Percentiles rank a stretch among this genome's conserved stretches.
phyloP scores from a whole-genome alignment of 2,888 invertebrate genomes.

The Leptopilina myrica region DNA sequence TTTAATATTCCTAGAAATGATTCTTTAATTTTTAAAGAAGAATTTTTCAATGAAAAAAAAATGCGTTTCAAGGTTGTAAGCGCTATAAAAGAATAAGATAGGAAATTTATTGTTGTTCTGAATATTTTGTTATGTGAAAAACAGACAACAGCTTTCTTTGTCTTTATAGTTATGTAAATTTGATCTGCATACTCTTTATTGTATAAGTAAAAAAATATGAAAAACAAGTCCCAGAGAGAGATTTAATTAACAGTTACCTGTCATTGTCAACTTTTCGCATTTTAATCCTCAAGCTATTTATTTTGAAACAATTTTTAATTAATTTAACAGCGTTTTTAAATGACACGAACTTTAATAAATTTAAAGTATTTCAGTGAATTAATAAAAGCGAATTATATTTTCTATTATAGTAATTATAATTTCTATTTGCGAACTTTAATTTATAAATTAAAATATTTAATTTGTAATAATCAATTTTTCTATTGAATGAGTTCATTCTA shows the following conservation, averaged over 20 bases:
- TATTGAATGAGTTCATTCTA: no score
- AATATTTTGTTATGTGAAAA: not conserved
- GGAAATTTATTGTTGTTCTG: slow-evolving; percentile 30
- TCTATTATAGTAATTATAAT: no score
- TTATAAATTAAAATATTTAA: no score
- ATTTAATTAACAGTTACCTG: not conserved
- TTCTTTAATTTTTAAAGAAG: not conserved
- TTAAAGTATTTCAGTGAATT: not conserved
- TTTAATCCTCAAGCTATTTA: not conserved
- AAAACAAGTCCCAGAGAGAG: not conserved
- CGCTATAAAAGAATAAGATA: slow-evolving; percentile 19
- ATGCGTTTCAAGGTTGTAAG: slow-evolving; percentile 8
- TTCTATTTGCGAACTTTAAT: no score
- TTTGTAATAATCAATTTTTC: no score
- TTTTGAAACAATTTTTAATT: not conserved
- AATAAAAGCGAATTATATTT: no score
- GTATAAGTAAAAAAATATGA: not conserved
- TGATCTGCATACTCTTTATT: slow-evolving; percentile 23
- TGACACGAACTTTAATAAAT: not conserved
- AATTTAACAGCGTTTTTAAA: not conserved
- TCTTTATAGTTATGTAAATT: slow-evolving; percentile 12
- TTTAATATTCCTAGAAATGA: not conserved
- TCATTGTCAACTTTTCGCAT: not conserved
- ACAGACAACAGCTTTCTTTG: slow-evolving; percentile 24
- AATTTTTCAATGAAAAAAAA: not conserved